Base-by-base conservation (phyloP, 2,888 invertebrate species). In the Steinernema carpocapsae region DNA sequence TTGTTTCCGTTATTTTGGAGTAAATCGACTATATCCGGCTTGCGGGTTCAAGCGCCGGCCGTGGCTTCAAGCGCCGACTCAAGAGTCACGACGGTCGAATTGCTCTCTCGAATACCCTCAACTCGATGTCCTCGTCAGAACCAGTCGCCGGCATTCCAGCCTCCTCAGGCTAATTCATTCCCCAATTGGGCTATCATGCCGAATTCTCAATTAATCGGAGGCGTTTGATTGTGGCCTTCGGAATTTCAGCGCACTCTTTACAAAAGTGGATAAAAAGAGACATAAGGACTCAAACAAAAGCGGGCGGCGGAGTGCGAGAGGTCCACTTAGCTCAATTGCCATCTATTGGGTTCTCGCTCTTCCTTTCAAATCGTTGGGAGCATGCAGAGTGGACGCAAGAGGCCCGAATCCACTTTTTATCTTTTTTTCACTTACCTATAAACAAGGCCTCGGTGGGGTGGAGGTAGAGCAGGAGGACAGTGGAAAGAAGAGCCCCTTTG, bases 1-100 rank as follows among this genome's bases (percentile, higher is more conserved):
- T 56, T 56, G 56, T 56, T 56, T 56, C 56, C 56, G 56, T 56
- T 56, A 56, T 56, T 56, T 56, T 56, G 10, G 56, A 19, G n/a
- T 24, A 19, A 24, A 56, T 56, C 56, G 56, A 24, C 56, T 56
- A 56, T 56, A 56, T 56, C 56, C 56, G 56, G 56, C 3, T 22
- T 26, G 22, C 6, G 56, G 6, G n/a, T 56, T 56, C n/a, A n/a
- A n/a, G n/a, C n/a, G n/a, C n/a, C n/a, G n/a, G n/a, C n/a, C n/a
- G n/a, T n/a, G n/a, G n/a, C n/a, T n/a, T n/a, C n/a, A n/a, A n/a
- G n/a, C n/a, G n/a, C n/a, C n/a, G 56, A 26, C 56, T 56, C 24
- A 10, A 26, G 56, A 56, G 56, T 56, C 56, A 56, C 56, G 56
- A 56, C 48, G 43, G 43, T 51, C 26, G 4, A 56, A 56, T 56